Evolutionary conservation across 53 echinoderm and acorn worm genomes (phyloP).

Genomic region (Holothuria scabra): DNA sequence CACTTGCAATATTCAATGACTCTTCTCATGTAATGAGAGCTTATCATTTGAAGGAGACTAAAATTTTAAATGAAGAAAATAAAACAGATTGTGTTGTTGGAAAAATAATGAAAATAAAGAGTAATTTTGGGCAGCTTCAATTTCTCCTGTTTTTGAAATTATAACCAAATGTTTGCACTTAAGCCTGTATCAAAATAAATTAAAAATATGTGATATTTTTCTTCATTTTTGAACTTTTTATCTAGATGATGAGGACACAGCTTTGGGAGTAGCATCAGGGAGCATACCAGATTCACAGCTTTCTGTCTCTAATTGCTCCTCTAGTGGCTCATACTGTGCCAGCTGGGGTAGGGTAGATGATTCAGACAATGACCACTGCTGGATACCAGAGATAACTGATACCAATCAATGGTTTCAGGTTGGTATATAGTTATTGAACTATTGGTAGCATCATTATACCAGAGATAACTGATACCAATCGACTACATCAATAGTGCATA

Average conservation of each 20-base stretch:
- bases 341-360: constrained; percentile 62
- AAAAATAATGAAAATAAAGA: too few species aligned
- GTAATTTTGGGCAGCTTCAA: too few species aligned
- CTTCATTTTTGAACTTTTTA: background rate
- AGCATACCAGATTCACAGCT: constrained; percentile 71
- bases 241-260: constrained; percentile 63
- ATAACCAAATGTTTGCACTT: background rate
- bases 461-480: too few species aligned
- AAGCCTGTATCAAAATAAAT: too few species aligned
- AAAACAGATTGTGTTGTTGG: too few species aligned
- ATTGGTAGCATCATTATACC: too few species aligned
- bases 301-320: constrained; percentile 64
- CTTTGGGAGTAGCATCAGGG: constrained; percentile 64
- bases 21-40: too few species aligned
- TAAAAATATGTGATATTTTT: background rate
- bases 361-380: constrained; percentile 52
- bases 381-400: constrained; percentile 65
- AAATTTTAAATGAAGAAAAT: too few species aligned
- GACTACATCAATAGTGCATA: too few species aligned
- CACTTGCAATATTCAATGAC: too few species aligned
- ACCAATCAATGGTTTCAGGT: constrained; percentile 70
- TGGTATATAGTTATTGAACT: background rate
- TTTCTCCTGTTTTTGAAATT: background rate
- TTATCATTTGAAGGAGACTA: too few species aligned
- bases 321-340: constrained; percentile 47